Base-by-base conservation (phyloP, 1,140 invertebrate genomes). In the Meloidogyne exigua region DNA sequence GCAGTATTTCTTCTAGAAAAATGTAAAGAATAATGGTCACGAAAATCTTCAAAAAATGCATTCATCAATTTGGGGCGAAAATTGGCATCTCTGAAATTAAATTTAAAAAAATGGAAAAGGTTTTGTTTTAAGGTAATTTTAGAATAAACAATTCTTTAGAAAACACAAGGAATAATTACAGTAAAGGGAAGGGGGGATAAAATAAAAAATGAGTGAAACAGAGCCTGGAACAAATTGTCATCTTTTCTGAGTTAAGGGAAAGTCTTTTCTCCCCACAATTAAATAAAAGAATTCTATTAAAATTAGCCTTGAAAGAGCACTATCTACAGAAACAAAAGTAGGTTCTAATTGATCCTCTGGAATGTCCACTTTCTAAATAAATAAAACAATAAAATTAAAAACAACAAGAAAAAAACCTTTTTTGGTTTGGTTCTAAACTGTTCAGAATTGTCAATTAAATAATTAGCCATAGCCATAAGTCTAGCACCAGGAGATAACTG, bases 391-490 rank as follows among this genome's bases (percentile, higher is more conserved):
- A 75, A 18, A 23, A 5, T 65, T 10, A 25, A 75, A 36, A 74
- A n/a, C 1, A 21, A n/a, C n/a, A n/a, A n/a, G n/a, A 23, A 75
- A 26, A 26, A 21, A 32, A 71, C 68, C 21, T 65, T 57, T 57
- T 32, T 28, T 26, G 21, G 23, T 42, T 79, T 79, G 71, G 18
- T 69, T 23, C 23, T 21, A 71, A 78, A 79, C 23, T 79, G 76
- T 44, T 39, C 66, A 0, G 42, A 23, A 78, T 77, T 78, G 12
- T 79, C 77, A 25, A 79, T 49, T 25, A 78, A 57, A 32, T 79
- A 79, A 68, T 80, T 80, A 21, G 77, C 77, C 62, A 79, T 63
- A n/a, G 68, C 77, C 26, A 81, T 66, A 7, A 69, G 67, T 11
- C 39, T 39, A 26, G 72, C 76, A 1, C 67, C 44, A 12, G 76